These are phyloP conservation scores for Telenomus remus DNA, from an alignment of 1,140 invertebrate species.

Conservation along the genomic window DNA sequence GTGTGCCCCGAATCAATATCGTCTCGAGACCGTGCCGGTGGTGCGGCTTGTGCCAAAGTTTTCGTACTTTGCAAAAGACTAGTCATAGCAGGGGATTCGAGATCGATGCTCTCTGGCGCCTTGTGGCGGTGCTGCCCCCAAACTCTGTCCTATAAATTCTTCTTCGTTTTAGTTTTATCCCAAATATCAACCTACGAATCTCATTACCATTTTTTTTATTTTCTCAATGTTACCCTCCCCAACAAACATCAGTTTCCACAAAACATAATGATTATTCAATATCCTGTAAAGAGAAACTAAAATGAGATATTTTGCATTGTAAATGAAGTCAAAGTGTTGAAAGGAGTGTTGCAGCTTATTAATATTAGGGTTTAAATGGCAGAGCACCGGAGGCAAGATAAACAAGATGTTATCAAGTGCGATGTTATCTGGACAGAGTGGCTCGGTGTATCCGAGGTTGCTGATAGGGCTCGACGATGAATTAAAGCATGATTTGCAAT, in stretches of 20 bases:
- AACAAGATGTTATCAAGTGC: conserved; percentile 12
- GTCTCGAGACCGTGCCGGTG: conserved; percentile 33
- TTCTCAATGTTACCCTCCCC: no score
- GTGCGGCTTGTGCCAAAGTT: conserved; percentile 60
- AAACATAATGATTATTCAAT: no score
- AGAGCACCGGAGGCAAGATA: conserved; percentile 8
- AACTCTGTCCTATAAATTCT: conserved; percentile 31
- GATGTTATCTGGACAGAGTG: no score
- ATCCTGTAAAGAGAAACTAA: no score
- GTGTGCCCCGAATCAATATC: conserved; percentile 56
- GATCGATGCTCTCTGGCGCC: conserved; percentile 65
- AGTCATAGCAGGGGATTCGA: conserved; percentile 38
- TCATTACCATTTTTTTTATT: no score
- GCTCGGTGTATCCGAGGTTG: no score
- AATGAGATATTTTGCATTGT: no score
- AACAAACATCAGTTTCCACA: no score
- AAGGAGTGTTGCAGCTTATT: no score
- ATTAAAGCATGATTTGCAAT: conserved; percentile 8
- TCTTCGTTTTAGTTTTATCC: neutral
- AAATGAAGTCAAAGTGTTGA: no score
- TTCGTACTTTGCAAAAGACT: conserved; percentile 59
- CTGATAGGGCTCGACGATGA: neutral
- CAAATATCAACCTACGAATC: no score
- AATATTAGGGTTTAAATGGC: conserved; percentile 8
- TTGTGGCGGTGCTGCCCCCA: conserved; percentile 64